Base-by-base conservation (phyloP, 2,113 vertebrate genomes). In the Ammodytes dubius region DNA sequence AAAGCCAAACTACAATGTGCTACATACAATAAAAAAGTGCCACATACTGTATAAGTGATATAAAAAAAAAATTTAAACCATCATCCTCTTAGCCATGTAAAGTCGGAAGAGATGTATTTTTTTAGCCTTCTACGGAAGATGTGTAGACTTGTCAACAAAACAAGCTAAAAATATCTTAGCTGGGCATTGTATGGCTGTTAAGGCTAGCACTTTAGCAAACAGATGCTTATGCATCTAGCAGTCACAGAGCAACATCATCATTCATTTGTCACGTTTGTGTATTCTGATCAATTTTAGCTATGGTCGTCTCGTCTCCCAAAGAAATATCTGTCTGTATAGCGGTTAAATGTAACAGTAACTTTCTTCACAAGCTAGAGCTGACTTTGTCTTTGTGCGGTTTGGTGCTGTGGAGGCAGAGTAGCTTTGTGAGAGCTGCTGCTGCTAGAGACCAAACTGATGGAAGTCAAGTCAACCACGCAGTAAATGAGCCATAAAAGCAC, bases 251-350 rank as follows among this genome's bases (percentile, higher is more conserved):
- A 43, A 43, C 8, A 9, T 39, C 17, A 17, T 10, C 27, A 67
- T 35, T 50, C 13, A 19, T 69, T 42, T 70, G 50, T 40, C 66
- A n/a, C 52, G 37, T 69, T 19, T 19, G 49, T 69, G 50, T 50
- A 45, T 9, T 14, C 7, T 11, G 27, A 46, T 49, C 2, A 2
- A 66, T 66, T 50, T 52, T 39, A 50, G 4, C 11, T 43, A 2
- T 11, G 9, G 11, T 45, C n/a, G 40, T 46, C 45, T 45, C 35
- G 27, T 27, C 27, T 27, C 27, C 39, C 10, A 61, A 13, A 17
- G 37, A 17, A 50, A 37, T 14, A 5, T 66, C 27, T 9, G 13
- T 39, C 15, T 40, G 5, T 43, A 39, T 11, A 11, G 1, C 49
- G n/a, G 17, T 5, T 27, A 14, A 54, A 14, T 19, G 10, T 56